Conservation (phyloP, 1,140 invertebrate species). For the Meloidogyne hapla region DNA sequence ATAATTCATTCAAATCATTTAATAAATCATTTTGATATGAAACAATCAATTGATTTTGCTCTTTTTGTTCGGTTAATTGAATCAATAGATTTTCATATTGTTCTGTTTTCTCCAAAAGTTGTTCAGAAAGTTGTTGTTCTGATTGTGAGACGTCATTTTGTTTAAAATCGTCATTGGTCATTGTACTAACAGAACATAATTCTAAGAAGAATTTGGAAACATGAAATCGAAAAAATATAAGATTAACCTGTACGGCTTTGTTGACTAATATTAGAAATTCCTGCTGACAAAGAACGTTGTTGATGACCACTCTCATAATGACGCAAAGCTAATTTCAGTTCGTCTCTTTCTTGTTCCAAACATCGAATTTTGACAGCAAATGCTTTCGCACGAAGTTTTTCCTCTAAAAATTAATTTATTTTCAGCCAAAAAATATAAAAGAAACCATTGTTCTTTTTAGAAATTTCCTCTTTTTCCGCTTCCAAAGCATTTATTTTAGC, state of each 20-base stretch:
- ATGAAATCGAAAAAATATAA: background rate
- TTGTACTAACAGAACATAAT: background rate
- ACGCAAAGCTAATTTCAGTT: slow-evolving; percentile 33
- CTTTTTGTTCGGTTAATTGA: background rate
- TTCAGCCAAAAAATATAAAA: background rate
- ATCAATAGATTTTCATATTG: background rate
- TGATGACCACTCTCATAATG: slow-evolving; percentile 40
- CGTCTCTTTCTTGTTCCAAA: slow-evolving; percentile 49
- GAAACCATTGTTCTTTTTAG: slow-evolving; percentile 55
- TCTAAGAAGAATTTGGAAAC: background rate
- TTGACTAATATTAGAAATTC: background rate
- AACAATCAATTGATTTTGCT: background rate
- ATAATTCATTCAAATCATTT: background rate
- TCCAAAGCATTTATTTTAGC: slow-evolving; percentile 61
- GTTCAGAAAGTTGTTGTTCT: background rate
- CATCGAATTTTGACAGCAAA: slow-evolving; percentile 45
- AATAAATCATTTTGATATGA: background rate
- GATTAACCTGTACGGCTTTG: background rate
- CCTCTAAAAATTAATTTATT: slow-evolving; percentile 40
- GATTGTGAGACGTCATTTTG: background rate
- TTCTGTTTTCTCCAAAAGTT: background rate
- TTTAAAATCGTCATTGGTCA: background rate
- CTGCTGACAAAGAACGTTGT: too few relatives aligned
- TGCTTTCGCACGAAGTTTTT: slow-evolving; percentile 44
- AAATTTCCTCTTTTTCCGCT: slow-evolving; percentile 59